Conservation (phyloP, 2,797 vertebrate species). For the Fistularia commersonii region DNA sequence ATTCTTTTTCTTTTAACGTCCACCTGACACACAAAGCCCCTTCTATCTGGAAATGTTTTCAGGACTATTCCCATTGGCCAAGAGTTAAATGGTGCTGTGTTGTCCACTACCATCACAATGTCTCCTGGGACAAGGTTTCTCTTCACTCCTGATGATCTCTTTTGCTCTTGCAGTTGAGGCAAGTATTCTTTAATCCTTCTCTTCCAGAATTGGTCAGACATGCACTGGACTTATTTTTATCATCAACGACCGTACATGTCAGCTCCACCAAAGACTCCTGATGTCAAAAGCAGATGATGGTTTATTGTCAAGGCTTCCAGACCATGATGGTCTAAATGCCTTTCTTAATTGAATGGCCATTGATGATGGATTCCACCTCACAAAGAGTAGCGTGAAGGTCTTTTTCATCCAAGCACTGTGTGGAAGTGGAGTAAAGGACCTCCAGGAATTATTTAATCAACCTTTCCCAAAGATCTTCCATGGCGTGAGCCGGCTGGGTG, state of each 20-base stretch:
- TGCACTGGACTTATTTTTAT: conserved; percentile 5
- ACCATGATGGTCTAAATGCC: conserved; percentile 2
- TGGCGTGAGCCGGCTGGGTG: conserved; percentile 5
- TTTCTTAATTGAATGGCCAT: conserved; percentile 6
- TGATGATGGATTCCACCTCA: not conserved
- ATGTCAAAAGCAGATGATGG: conserved; percentile 8
- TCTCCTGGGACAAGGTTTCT: conserved; percentile 7
- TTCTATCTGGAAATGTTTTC: conserved; percentile 7
- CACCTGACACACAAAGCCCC: conserved; percentile 1
- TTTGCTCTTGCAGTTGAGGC: conserved; percentile 8
- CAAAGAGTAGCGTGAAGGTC: conserved; percentile 3
- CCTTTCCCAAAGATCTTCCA: conserved; percentile 7
- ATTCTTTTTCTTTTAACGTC: too few relatives aligned
- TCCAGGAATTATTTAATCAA: not conserved
- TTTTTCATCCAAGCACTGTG: conserved; percentile 10
- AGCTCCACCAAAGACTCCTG: conserved; percentile 4
- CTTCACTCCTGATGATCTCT: conserved; percentile 9
- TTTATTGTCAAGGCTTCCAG: conserved; percentile 9
- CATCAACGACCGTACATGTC: not conserved
- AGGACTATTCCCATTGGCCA: conserved; percentile 11
- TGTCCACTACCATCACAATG: conserved; percentile 4
- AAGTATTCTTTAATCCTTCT: conserved; percentile 2
- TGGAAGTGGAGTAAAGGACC: conserved; percentile 6
- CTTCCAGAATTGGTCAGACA: conserved; percentile 8
- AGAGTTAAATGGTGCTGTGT: conserved; percentile 5